Conservation (phyloP, 2,113 vertebrate genomes). For the Strigops habroptila region DNA sequence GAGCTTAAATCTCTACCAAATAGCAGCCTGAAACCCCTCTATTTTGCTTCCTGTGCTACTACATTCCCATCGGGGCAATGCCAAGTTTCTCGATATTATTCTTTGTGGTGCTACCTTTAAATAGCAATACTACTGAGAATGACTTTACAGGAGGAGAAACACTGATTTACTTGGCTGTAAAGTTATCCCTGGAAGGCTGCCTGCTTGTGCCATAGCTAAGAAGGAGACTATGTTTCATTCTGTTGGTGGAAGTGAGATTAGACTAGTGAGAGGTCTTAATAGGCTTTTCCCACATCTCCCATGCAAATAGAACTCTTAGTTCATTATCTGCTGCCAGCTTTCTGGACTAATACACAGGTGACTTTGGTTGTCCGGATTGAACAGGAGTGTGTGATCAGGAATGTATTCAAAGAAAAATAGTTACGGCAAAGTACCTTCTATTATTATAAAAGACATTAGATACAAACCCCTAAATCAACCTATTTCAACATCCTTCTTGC, state of each 20-base stretch:
- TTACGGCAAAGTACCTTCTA: not conserved
- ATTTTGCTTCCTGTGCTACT: constrained; percentile 50
- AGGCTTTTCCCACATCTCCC: not conserved
- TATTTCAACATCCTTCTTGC: not conserved
- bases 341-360: not conserved
- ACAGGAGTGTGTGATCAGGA: not conserved
- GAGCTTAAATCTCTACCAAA: constrained; percentile 60
- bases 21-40: constrained; percentile 27
- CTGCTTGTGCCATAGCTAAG: not conserved
- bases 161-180: constrained; percentile 37
- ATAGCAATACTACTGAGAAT: constrained; percentile 52
- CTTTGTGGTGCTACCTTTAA: constrained; percentile 8
- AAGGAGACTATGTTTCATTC: constrained; percentile 1
- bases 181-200: constrained; percentile 40
- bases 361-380: not conserved
- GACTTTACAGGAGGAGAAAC: constrained; percentile 4
- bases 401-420: not conserved
- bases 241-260: not conserved
- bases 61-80: constrained; percentile 29
- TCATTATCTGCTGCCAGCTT: not conserved
- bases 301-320: not conserved
- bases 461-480: not conserved
- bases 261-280: not conserved
- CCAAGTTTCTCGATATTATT: constrained; percentile 50
- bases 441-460: not conserved